Conservation (phyloP, 2,888 invertebrate genomes). For the Diarsia rubi region DNA sequence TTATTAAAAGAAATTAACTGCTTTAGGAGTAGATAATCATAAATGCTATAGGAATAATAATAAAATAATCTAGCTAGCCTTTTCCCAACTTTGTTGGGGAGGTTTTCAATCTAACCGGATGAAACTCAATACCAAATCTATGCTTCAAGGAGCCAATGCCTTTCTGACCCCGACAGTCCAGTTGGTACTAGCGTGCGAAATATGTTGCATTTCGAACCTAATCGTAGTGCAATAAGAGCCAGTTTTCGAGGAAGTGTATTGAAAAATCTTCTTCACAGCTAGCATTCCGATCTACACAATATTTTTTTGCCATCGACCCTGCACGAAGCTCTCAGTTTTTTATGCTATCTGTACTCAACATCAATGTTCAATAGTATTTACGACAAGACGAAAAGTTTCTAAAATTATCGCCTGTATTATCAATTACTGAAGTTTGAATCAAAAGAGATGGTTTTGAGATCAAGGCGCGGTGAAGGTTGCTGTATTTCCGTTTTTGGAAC, state of each 20-base stretch:
- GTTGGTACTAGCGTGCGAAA: too few relatives aligned
- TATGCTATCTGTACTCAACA: conserved; percentile 30
- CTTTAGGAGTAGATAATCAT: neutral
- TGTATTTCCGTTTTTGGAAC: neutral
- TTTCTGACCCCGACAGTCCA: too few relatives aligned
- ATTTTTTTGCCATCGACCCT: neutral
- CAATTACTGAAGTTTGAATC: conserved; percentile 31
- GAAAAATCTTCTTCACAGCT: too few relatives aligned
- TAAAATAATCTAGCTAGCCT: neutral
- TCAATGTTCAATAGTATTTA: conserved; percentile 56
- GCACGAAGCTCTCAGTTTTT: neutral
- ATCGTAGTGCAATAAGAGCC: too few relatives aligned
- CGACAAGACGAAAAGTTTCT: conserved; percentile 42
- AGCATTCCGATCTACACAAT: too few relatives aligned
- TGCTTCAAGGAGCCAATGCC: too few relatives aligned
- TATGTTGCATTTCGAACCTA: too few relatives aligned
- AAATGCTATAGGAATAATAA: too few relatives aligned
- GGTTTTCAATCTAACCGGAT: too few relatives aligned
- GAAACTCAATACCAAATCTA: too few relatives aligned
- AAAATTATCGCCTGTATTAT: conserved; percentile 47
- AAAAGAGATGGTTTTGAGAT: conserved; percentile 47
- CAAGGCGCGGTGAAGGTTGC: conserved; percentile 49
- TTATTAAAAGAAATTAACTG: neutral
- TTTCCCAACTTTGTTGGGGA: neutral
- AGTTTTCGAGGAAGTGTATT: too few relatives aligned